phyloP scores from a whole-genome alignment of 2,797 vertebrate genomes.

The Fringilla coelebs region DNA sequence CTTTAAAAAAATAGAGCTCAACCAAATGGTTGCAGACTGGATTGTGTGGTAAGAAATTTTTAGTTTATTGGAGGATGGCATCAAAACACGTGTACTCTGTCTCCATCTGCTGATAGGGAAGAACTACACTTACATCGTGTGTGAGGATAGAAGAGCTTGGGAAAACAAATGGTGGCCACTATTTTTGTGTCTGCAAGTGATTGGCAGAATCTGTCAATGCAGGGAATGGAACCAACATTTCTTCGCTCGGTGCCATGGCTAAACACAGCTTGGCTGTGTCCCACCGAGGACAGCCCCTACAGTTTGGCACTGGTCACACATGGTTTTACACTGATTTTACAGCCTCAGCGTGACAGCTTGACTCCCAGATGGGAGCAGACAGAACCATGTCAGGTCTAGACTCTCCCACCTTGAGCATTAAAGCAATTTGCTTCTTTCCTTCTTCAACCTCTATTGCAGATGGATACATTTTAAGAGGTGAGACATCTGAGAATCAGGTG shows the following conservation, averaged over 20 bases:
- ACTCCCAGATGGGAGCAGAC: background rate
- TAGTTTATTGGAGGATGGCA: background rate
- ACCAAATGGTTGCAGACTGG: background rate
- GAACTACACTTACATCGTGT: background rate
- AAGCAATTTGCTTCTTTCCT: background rate
- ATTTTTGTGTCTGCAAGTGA: background rate
- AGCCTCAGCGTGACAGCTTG: background rate
- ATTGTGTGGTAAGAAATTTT: background rate
- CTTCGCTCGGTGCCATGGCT: background rate
- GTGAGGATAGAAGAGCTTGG: background rate
- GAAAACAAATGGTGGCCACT: background rate
- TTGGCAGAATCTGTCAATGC: background rate
- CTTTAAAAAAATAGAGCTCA: background rate
- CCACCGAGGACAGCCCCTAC: background rate
- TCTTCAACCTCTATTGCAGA: background rate
- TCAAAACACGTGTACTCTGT: conserved; percentile 58
- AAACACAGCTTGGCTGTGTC: background rate
- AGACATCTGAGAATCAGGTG: background rate
- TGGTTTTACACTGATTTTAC: too few relatives aligned
- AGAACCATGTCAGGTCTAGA: background rate
- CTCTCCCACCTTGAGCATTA: background rate
- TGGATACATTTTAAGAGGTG: background rate
- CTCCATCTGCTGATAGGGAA: conserved; percentile 64
- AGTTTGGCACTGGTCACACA: background rate
- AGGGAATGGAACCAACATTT: background rate